Percentiles rank a stretch among this genome's conserved stretches.
These are phyloP conservation scores for Bufo bufo DNA, from an alignment of 2,113 vertebrate species.

Conservation along the genomic window DNA sequence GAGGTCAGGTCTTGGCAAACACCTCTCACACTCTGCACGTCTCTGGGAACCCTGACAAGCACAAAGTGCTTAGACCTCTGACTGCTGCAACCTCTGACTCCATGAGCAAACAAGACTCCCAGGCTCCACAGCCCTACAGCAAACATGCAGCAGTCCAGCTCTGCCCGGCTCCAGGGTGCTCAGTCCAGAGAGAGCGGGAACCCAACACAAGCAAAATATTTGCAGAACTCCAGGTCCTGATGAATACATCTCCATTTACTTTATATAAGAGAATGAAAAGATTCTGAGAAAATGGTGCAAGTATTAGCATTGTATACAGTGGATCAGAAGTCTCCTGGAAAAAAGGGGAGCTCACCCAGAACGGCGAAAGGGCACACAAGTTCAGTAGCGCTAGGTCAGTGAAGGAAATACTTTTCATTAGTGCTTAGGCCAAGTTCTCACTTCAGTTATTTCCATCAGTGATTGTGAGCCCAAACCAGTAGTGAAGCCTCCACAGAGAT, in stretches of 20 bases:
- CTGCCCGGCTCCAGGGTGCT: neutral
- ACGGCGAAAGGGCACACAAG: too few relatives aligned
- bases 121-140: slow-evolving; percentile 32
- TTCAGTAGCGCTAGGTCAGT: too few relatives aligned
- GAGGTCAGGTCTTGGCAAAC: neutral
- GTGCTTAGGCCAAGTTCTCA: too few relatives aligned
- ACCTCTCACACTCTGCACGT: slow-evolving; percentile 30
- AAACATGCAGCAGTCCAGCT: neutral
- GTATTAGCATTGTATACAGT: too few relatives aligned
- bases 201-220: neutral
- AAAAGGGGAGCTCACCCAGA: too few relatives aligned
- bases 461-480: too few relatives aligned
- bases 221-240: slow-evolving; percentile 14
- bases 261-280: too few relatives aligned
- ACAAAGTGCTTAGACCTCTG: slow-evolving; percentile 19
- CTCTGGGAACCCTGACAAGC: slow-evolving; percentile 46
- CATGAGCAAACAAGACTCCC: slow-evolving; percentile 39
- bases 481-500: too few relatives aligned
- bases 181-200: neutral
- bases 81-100: slow-evolving; percentile 36
- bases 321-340: too few relatives aligned
- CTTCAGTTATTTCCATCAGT: too few relatives aligned
- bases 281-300: too few relatives aligned
- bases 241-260: neutral
- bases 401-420: too few relatives aligned